Base-by-base conservation (phyloP, 1,140 invertebrate species). In the Reticulitermes speratus region DNA sequence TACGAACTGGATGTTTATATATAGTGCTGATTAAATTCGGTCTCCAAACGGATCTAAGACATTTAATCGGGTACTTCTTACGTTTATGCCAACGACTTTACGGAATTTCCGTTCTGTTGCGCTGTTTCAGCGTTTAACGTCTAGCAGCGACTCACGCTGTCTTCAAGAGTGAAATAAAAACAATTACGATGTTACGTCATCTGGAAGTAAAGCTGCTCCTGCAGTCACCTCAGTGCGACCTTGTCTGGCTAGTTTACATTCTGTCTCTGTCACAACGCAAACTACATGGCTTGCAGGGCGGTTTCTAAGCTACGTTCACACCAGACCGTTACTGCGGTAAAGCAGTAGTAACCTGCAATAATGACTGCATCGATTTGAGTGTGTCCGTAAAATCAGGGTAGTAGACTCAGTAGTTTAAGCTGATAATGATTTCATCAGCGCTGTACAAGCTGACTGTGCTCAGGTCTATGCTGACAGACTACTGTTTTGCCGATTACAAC, bases 161-260 rank as follows among this genome's bases (percentile, higher is more conserved):
- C 1, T 30, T 7, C n/a, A 75, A 14, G n/a, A 25, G n/a, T 30
- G 65, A 75, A 75, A 75, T 25, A 75, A 75, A 75, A 75, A 8
- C 65, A 75, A 75, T 75, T 30, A 75, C 25, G 25, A 30, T 75
- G 8, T 75, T 75, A 75, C 65, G 65, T 75, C 65, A 75, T 3
- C 65, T 75, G 65, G 65, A 75, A 2, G 14, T 16, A 30, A n/a
- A 75, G 65, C 65, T 75, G n/a, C 65, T 16, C 65, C 65, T 75
- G 65, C n/a, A 75, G 65, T 75, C 65, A 75, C 65, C 65, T 75
- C 65, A 75, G n/a, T 25, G n/a, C 65, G 65, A 75, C 65, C 65
- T 75, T 75, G 65, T 75, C 65, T 75, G 65, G 65, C 65, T 75
- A 75, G 65, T 75, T 75, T 75, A 75, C 0, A 75, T 75, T n/a